Evolutionary conservation across 92 coral and sea anemone species (phyloP), one percentile per base, ranked within the genome.

Genomic region (Palythoa caribaeorum): DNA sequence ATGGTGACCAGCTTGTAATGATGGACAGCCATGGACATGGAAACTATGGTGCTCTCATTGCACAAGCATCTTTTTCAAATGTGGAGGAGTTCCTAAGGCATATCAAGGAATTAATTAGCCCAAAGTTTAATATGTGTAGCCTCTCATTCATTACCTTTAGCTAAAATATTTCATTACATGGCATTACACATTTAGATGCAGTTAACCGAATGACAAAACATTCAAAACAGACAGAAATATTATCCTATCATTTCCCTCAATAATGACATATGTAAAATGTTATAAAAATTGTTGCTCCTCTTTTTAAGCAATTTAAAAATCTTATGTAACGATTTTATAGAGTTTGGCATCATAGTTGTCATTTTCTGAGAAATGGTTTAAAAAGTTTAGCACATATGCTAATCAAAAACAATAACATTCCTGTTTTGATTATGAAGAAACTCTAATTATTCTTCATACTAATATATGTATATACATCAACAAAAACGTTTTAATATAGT

Each of bases 31-130:
- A 14, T 16, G 70, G 28, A 9, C 85, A 80, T 51, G 85, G 85
- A 16, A 59, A 48, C 65, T 80, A n/a, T 80, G 85, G 72, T 53
- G 73, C 85, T 38, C 85, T 80, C 73, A 79, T 79, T 51, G 84
- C 69, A 55, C 28, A 79, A 57, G 37, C 84, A 79, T 51, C 68
- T 63, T 3, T 54, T 21, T 1, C 60, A 79, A 11, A 79, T 63
- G 54, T 47, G n/a, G 84, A 79, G 21, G 9, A 38, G 1, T 79
- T 79, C 21, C 44, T 48, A 35, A 63, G n/a, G 53, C 7, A 55
- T n/a, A 19, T 55, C 72, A 53, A 79, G 40, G 15, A 51, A 79
- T 12, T 79, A 63, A 38, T 6, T 1, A 79, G 72, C 84, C 84
- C 84, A 51, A 79, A 54, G 17, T 55, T 79, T 55, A 51, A 55